These are phyloP conservation scores for Julus scanicus DNA, from an alignment of 2,888 invertebrate genomes.

Conservation along the genomic window DNA sequence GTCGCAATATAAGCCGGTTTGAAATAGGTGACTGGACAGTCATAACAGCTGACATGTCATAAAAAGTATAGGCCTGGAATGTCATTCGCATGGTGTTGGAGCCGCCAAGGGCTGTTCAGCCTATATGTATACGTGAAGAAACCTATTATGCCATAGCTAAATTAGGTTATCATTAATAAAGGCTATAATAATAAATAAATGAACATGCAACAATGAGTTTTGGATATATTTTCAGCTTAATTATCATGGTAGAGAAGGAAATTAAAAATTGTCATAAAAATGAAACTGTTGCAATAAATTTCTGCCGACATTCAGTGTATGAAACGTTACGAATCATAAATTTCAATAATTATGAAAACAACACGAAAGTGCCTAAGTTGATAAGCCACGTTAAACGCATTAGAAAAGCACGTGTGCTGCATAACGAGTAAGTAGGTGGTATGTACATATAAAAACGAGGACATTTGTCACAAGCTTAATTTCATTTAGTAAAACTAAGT, in stretches of 20 bases:
- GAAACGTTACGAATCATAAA: background rate
- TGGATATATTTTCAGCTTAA: background rate
- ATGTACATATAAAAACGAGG: background rate
- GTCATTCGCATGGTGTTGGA: too few relatives aligned
- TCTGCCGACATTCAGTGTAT: background rate
- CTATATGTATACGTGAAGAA: too few relatives aligned
- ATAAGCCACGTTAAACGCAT: background rate
- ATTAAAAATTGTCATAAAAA: background rate
- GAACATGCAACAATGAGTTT: too few relatives aligned
- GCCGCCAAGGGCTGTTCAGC: too few relatives aligned
- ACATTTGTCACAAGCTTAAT: slow-evolving; percentile 18
- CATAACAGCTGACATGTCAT: too few relatives aligned
- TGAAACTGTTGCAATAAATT: background rate
- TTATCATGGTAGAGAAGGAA: background rate
- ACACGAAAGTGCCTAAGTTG: background rate
- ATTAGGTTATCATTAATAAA: too few relatives aligned
- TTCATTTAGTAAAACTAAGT: slow-evolving; percentile 5
- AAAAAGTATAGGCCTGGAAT: too few relatives aligned
- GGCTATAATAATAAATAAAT: too few relatives aligned
- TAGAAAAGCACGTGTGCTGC: slow-evolving; percentile 1
- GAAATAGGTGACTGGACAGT: too few relatives aligned
- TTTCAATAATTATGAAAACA: background rate
- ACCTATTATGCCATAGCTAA: too few relatives aligned
- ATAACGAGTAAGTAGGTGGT: background rate
- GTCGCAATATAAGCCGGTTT: too few relatives aligned